phyloP scores from a whole-genome alignment of 2,113 vertebrate species.

The Mellivora capensis region DNA sequence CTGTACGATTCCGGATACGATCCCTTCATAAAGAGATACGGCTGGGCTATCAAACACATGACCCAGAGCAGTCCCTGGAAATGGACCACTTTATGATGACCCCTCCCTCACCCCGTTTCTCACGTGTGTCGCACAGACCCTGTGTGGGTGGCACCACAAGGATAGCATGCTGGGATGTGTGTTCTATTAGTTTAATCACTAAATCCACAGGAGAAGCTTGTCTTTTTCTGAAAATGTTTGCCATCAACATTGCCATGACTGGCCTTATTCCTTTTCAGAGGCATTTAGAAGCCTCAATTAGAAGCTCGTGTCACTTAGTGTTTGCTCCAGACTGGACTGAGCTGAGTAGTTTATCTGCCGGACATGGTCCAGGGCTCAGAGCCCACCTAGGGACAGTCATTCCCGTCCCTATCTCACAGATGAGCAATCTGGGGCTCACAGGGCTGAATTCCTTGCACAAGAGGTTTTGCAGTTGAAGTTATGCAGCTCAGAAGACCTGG shows the following conservation, averaged over 20 bases:
- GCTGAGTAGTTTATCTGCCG: not conserved
- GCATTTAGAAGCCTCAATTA: not conserved
- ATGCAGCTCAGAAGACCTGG: not conserved
- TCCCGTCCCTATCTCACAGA: not conserved
- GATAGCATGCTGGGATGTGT: rapidly evolving
- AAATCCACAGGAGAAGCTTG: not conserved
- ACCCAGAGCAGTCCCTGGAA: not conserved
- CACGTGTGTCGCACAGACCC: not conserved
- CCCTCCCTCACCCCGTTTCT: not conserved
- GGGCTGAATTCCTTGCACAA: not conserved
- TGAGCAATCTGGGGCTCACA: not conserved
- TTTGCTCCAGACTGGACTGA: not conserved
- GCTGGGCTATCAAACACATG: not conserved
- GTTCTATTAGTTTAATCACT: not conserved
- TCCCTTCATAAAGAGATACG: not conserved
- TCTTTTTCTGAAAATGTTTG: not conserved
- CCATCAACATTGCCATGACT: rapidly evolving
- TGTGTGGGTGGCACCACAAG: rapidly evolving
- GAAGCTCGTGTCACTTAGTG: not conserved
- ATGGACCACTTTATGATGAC: not conserved
- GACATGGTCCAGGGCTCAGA: not conserved
- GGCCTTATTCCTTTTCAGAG: not conserved
- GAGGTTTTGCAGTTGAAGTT: not conserved
- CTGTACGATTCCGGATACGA: not conserved
- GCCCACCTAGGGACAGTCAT: rapidly evolving